Percentiles rank a stretch among this genome's conserved stretches.
Conservation (phyloP, 2,888 invertebrate species). For the Cremastinae sp. region DNA sequence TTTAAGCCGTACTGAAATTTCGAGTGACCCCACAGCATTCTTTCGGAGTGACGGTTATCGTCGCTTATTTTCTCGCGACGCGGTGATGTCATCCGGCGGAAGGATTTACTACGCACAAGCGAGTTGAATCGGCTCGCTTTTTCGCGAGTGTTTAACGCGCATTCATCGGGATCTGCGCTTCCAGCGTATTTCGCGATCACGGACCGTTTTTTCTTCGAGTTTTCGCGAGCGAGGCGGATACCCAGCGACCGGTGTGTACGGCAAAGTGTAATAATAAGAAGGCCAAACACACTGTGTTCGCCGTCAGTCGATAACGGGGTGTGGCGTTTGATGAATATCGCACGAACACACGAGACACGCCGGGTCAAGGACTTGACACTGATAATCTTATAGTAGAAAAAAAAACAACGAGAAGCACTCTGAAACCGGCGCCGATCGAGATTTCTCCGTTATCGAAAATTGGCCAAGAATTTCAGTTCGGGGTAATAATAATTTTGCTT, state of each 20-base stretch:
- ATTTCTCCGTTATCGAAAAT: no score
- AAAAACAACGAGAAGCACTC: background rate
- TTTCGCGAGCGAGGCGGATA: constrained; percentile 7
- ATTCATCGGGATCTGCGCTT: background rate
- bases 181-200: background rate
- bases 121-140: constrained; percentile 1
- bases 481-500: no score
- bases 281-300: constrained; percentile 8
- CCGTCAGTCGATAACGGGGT: constrained; percentile 37
- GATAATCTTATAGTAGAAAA: background rate
- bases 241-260: background rate
- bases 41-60: constrained; percentile 1
- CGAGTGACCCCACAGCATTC: background rate
- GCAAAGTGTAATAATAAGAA: constrained; percentile 13
- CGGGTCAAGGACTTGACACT: constrained; percentile 23
- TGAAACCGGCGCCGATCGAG: no score
- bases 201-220: background rate
- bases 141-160: background rate
- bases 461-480: no score
- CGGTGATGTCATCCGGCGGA: constrained; percentile 21
- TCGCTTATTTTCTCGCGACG: constrained; percentile 3
- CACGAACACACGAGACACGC: constrained; percentile 20
- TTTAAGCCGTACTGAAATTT: background rate
- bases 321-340: constrained; percentile 37
- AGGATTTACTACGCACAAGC: constrained; percentile 32